A percentile compares a stretch with the other conserved stretches of the same genome.
These are phyloP conservation scores for Polymixis lichenea DNA, from an alignment of 2,888 invertebrate species.

Conservation along the genomic window DNA sequence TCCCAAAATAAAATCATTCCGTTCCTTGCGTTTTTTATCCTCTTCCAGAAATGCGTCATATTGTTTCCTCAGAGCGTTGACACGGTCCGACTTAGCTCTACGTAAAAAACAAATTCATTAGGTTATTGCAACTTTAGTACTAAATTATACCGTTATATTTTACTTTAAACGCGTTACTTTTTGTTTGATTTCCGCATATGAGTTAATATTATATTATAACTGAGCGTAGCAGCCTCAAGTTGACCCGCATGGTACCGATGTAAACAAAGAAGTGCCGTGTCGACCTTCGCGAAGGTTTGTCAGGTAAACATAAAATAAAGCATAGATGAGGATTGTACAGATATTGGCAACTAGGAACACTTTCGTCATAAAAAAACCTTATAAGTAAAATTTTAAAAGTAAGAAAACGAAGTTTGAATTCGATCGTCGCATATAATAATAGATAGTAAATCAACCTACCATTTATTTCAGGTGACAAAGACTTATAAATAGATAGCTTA, in stretches of 20 bases:
- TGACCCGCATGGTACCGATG: slow-evolving; percentile 70
- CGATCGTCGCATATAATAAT: neutral
- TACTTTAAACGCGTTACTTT: slow-evolving; percentile 74
- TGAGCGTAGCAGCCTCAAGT: slow-evolving; percentile 37
- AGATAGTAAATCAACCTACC: too few species aligned
- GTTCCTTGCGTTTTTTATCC: slow-evolving; percentile 85
- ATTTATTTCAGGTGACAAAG: too few species aligned
- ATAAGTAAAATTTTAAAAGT: too few species aligned
- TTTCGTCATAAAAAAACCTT: neutral
- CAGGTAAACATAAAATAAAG: slow-evolving; percentile 68
- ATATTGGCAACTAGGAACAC: slow-evolving; percentile 46
- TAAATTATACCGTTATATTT: neutral
- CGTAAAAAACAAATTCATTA: slow-evolving; percentile 46
- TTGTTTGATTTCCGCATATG: slow-evolving; percentile 84
- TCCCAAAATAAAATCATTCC: slow-evolving; percentile 86
- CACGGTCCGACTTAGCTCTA: slow-evolving; percentile 83
- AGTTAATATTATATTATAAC: slow-evolving; percentile 50
- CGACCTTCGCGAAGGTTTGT: slow-evolving; percentile 85
- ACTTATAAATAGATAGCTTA: neutral
- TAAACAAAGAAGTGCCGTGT: slow-evolving; percentile 84
- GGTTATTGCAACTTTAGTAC: neutral
- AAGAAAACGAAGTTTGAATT: neutral
- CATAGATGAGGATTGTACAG: slow-evolving; percentile 71
- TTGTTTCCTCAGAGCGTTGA: slow-evolving; percentile 83
- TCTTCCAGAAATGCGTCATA: slow-evolving; percentile 87